Conservation (phyloP, 1,140 invertebrate species). For the Phymorhynchus buccinoides region DNA sequence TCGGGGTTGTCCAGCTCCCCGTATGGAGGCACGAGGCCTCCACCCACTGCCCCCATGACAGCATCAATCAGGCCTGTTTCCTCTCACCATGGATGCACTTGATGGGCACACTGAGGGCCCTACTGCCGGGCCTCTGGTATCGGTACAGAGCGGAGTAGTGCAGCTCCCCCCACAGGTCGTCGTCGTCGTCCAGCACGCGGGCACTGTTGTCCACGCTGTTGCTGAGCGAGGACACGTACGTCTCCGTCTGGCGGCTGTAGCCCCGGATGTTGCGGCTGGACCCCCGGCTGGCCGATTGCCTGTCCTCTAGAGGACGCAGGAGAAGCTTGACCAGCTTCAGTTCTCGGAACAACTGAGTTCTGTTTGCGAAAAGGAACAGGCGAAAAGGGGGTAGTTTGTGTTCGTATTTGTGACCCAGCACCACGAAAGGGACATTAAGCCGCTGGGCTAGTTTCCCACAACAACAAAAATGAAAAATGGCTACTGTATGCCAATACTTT, state of each 20-base stretch:
- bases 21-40: not conserved
- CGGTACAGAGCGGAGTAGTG: slow-evolving; percentile 62
- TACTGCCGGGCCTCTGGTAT: slow-evolving; percentile 68
- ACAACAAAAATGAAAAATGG: no score
- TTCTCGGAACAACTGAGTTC: slow-evolving; percentile 71
- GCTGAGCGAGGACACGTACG: slow-evolving; percentile 67
- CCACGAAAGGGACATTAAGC: no score
- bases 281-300: slow-evolving; percentile 63
- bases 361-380: slow-evolving; percentile 49
- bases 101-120: slow-evolving; percentile 66
- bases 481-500: no score
- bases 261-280: slow-evolving; percentile 70
- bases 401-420: no score
- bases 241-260: slow-evolving; percentile 72
- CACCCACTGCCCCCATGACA: not conserved
- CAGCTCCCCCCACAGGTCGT: slow-evolving; percentile 55
- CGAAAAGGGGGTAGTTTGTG: no score
- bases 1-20: no score
- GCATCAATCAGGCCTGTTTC: not conserved
- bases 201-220: slow-evolving; percentile 69
- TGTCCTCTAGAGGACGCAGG: slow-evolving; percentile 68
- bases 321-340: slow-evolving; percentile 72
- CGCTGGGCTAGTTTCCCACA: no score
- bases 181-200: slow-evolving; percentile 58
- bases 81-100: slow-evolving; percentile 52